phyloP scores from a whole-genome alignment of 2,888 invertebrate species.

The Leptopilina drosophilae region DNA sequence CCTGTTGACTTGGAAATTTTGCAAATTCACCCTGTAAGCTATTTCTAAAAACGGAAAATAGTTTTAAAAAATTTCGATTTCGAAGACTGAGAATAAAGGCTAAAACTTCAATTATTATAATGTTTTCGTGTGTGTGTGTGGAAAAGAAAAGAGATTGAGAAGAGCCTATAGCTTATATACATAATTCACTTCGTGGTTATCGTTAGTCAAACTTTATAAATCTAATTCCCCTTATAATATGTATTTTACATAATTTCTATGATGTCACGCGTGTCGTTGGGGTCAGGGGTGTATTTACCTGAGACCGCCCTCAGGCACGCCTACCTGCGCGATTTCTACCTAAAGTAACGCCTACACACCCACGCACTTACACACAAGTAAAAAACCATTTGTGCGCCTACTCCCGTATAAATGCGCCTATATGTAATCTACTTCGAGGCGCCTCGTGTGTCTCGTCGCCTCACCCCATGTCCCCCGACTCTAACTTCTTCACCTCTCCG shows the following conservation, averaged over 20 bases:
- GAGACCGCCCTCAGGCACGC: conserved; percentile 76
- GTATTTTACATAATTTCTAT: conserved; percentile 26
- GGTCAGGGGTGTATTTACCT: conserved; percentile 67
- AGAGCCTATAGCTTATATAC: neutral
- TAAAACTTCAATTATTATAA: too few species aligned
- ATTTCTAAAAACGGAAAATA: too few species aligned
- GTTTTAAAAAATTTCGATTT: too few species aligned
- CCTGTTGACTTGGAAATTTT: too few species aligned
- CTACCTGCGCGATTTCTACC: conserved; percentile 73
- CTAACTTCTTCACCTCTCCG: conserved; percentile 10
- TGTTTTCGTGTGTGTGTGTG: neutral
- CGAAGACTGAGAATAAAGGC: too few species aligned
- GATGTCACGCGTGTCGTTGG: conserved; percentile 41
- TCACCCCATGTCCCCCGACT: conserved; percentile 23
- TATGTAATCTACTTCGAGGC: conserved; percentile 56
- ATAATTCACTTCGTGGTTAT: neutral
- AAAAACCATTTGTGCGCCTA: conserved; percentile 60
- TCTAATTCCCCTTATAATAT: conserved; percentile 4
- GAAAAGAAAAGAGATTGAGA: neutral
- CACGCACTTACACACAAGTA: conserved; percentile 54
- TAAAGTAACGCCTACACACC: conserved; percentile 72
- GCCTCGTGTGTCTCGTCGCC: conserved; percentile 42
- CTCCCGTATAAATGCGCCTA: conserved; percentile 50
- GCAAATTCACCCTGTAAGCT: too few species aligned
- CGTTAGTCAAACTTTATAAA: neutral